phyloP scores from a whole-genome alignment of 2,113 vertebrate genomes.

The Morphnarchus princeps region DNA sequence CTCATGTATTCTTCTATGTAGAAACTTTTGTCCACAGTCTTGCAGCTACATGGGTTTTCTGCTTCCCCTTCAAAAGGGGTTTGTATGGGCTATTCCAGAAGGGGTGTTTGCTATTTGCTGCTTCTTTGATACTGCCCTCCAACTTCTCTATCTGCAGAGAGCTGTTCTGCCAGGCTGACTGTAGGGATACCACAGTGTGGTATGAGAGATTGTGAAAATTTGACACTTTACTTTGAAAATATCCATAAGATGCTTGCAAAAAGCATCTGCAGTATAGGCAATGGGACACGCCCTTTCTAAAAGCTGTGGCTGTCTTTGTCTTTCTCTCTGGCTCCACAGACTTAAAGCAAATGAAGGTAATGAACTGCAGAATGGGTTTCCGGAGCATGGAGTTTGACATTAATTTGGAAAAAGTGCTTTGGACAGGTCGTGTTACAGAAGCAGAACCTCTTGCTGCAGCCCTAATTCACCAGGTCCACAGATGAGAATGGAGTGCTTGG shows the following conservation, averaged over 20 bases:
- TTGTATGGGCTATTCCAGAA: neutral
- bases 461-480: neutral
- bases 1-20: neutral
- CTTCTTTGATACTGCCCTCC: neutral
- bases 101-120: neutral
- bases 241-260: neutral
- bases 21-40: neutral
- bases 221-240: neutral
- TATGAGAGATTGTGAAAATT: neutral
- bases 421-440: neutral
- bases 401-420: neutral
- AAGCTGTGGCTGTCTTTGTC: neutral
- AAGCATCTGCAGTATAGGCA: neutral
- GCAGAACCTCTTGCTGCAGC: neutral
- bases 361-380: neutral
- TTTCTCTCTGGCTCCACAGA: neutral
- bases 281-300: neutral
- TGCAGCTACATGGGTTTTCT: neutral
- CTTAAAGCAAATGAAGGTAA: neutral
- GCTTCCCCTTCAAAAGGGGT: neutral
- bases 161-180: neutral
- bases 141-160: neutral
- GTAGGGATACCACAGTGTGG: neutral
- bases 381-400: neutral
- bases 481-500: neutral